Conservation (phyloP, 1,140 invertebrate species). For the Monomorium pharaonis region DNA sequence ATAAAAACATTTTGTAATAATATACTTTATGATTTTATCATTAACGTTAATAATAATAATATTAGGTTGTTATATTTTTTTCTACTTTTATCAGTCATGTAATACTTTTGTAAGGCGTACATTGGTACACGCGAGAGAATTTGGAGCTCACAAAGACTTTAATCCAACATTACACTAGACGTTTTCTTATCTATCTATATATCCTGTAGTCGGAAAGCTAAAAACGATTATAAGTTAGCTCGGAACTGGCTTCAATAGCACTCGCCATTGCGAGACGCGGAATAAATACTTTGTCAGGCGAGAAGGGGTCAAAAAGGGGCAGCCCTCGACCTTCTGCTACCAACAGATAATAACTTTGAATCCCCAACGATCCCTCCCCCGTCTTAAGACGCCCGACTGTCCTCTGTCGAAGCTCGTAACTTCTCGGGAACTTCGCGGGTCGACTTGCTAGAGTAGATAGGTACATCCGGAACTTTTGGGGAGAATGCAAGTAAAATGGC, state of each 20-base stretch:
- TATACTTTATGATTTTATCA: not conserved
- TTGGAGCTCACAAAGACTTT: not conserved
- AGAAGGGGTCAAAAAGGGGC: slow-evolving; percentile 42
- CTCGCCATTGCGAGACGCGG: slow-evolving; percentile 34
- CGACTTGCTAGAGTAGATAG: slow-evolving; percentile 35
- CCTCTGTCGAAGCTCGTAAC: slow-evolving; percentile 55
- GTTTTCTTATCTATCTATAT: not conserved
- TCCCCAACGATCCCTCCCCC: slow-evolving; percentile 26
- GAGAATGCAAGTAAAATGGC: slow-evolving; percentile 48
- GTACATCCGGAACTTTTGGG: slow-evolving; percentile 54
- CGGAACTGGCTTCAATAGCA: slow-evolving; percentile 53
- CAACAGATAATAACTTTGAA: slow-evolving; percentile 76
- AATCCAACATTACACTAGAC: not conserved
- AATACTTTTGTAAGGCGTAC: not conserved
- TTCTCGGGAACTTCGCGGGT: slow-evolving; percentile 63
- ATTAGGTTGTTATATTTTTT: not conserved
- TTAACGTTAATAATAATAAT: not conserved
- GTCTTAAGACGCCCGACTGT: slow-evolving; percentile 44
- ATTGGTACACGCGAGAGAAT: not conserved
- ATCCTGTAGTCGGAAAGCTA: slow-evolving; percentile 3
- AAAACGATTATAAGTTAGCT: slow-evolving; percentile 70
- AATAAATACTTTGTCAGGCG: slow-evolving; percentile 47
- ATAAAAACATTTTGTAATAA: not conserved
- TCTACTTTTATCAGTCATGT: not conserved
- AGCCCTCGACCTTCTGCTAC: slow-evolving; percentile 68